A percentile compares a stretch with the other conserved stretches of the same genome.
These are phyloP conservation scores for Loxodonta africana DNA, from an alignment of 2,113 vertebrate genomes.

Conservation along the genomic window DNA sequence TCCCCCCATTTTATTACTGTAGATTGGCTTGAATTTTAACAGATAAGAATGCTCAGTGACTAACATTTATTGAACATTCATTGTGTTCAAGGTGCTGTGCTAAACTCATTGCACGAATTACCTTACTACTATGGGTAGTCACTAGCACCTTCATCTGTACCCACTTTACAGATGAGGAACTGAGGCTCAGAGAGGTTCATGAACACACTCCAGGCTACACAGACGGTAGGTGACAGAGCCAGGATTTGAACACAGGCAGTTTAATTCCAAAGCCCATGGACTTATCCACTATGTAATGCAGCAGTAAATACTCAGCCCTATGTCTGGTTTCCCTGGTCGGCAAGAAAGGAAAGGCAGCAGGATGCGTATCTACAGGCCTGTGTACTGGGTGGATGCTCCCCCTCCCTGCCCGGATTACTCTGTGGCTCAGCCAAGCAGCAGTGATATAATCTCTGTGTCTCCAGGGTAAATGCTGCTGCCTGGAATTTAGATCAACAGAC, in stretches of 20 bases:
- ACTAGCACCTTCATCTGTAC: background rate
- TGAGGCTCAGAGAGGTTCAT: background rate
- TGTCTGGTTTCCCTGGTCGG: background rate
- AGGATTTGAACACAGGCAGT: background rate
- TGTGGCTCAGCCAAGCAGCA: background rate
- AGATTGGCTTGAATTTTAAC: background rate
- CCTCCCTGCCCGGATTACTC: background rate
- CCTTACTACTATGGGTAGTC: background rate
- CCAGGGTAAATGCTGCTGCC: background rate
- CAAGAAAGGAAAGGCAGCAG: slow-evolving; percentile 26
- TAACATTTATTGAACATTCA: background rate
- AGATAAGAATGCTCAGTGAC: background rate
- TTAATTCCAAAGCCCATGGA: background rate
- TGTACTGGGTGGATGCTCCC: background rate
- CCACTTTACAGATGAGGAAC: background rate
- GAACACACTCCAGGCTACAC: background rate
- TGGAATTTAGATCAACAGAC: background rate
- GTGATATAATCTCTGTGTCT: slow-evolving; percentile 19
- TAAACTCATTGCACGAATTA: background rate
- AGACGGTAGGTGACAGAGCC: background rate
- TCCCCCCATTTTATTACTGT: background rate
- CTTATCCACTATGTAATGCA: background rate
- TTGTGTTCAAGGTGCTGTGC: background rate
- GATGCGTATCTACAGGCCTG: background rate
- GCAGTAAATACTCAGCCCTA: background rate